phyloP scores from a whole-genome alignment of 1,140 invertebrate species.

The Drosophila melanogaster region Release_6_plus_ISO1_MT NC_004354.4:17130501-17131000 shows the following conservation, averaged over 20 bases:
- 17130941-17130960: conserved; percentile 9
- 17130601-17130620: neutral
- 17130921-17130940: too few species aligned
- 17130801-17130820: too few species aligned
- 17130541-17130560: conserved; percentile 67
- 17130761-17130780: neutral
- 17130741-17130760: neutral
- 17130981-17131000: conserved; percentile 67
- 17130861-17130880: too few species aligned
- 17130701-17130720: too few species aligned
- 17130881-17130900: too few species aligned
- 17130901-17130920: too few species aligned
- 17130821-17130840: too few species aligned
- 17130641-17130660: neutral
- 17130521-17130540: conserved; percentile 55
- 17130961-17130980: conserved; percentile 75
- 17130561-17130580: conserved; percentile 65
- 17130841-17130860: too few species aligned
- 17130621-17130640: neutral
- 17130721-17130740: neutral
- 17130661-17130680: neutral
- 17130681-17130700: neutral
- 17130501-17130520: conserved; percentile 37
- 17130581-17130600: neutral
- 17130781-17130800: neutral